Evolutionary conservation across 1,140 invertebrate species (phyloP).

Genomic region (Drepana arcuata): DNA sequence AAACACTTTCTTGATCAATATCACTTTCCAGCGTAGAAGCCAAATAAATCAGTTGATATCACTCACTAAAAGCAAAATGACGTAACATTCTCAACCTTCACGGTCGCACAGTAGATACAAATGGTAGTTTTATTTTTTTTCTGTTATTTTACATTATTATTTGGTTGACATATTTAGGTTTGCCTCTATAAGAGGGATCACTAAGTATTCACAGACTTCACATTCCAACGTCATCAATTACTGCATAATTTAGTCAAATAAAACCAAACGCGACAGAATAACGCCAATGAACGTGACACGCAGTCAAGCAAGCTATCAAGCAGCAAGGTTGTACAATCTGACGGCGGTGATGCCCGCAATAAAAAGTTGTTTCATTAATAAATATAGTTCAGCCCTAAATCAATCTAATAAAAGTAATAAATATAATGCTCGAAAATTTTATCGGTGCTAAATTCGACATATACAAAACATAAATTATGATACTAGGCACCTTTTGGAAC

Average conservation of each 20-base stretch:
- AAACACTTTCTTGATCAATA: conserved; percentile 33
- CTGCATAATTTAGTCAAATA: conserved; percentile 43
- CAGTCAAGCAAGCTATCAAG: conserved; percentile 62
- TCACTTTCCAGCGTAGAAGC: conserved; percentile 31
- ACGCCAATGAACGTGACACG: conserved; percentile 60
- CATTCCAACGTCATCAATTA: conserved; percentile 30
- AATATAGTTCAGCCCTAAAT: no score
- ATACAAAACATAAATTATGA: no score
- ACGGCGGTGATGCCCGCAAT: no score
- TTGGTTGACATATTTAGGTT: conserved; percentile 21
- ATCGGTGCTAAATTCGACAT: no score
- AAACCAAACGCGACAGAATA: conserved; percentile 54
- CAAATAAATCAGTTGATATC: conserved; percentile 56
- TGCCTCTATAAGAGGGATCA: conserved; percentile 23
- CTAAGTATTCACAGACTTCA: conserved; percentile 32
- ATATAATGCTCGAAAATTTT: no score
- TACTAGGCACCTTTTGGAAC: no score
- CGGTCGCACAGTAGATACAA: conserved; percentile 58
- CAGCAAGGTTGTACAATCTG: no score
- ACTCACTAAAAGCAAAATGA: conserved; percentile 63
- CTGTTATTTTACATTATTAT: conserved; percentile 30
- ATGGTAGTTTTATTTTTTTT: conserved; percentile 48
- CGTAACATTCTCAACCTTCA: conserved; percentile 72
- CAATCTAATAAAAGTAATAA: no score
- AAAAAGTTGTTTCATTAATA: no score